phyloP scores from a whole-genome alignment of 1,140 invertebrate genomes.

The Penaeus chinensis region DNA sequence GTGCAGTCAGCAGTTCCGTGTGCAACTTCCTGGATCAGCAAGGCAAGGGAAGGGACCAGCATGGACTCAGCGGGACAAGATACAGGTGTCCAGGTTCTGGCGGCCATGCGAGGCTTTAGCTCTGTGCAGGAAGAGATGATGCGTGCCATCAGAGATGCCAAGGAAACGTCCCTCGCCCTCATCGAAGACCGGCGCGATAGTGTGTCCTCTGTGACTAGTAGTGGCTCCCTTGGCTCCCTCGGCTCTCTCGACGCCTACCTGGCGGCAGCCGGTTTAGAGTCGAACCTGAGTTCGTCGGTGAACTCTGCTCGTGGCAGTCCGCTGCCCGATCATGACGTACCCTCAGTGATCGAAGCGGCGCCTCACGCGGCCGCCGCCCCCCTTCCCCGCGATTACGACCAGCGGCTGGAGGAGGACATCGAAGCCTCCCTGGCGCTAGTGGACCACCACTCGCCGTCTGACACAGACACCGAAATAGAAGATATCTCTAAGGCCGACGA shows the following conservation, averaged over 20 bases:
- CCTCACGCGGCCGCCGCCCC: background rate
- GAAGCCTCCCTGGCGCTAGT: no score
- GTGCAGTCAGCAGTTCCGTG: no score
- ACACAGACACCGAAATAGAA: background rate
- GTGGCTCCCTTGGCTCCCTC: conserved; percentile 14
- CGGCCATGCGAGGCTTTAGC: conserved; percentile 48
- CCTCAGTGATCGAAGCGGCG: background rate
- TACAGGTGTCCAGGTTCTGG: conserved; percentile 27
- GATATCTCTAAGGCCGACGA: background rate
- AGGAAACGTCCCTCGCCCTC: conserved; percentile 37
- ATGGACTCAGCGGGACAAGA: background rate
- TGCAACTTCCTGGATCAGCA: no score
- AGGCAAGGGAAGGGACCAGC: background rate
- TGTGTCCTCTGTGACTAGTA: conserved; percentile 27
- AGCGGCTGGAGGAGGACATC: conserved; percentile 34
- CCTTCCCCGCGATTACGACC: conserved; percentile 23
- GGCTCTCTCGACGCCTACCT: conserved; percentile 16
- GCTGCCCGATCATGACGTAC: background rate
- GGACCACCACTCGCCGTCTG: no score
- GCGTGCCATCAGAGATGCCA: conserved; percentile 47
- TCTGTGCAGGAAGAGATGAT: conserved; percentile 54
- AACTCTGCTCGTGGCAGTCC: conserved; percentile 36
- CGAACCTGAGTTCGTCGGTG: conserved; percentile 17
- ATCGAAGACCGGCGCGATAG: conserved; percentile 16
- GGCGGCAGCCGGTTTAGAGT: background rate